phyloP scores from a whole-genome alignment of 2,797 vertebrate species.

The Phrynocephalus vlangalii region DNA sequence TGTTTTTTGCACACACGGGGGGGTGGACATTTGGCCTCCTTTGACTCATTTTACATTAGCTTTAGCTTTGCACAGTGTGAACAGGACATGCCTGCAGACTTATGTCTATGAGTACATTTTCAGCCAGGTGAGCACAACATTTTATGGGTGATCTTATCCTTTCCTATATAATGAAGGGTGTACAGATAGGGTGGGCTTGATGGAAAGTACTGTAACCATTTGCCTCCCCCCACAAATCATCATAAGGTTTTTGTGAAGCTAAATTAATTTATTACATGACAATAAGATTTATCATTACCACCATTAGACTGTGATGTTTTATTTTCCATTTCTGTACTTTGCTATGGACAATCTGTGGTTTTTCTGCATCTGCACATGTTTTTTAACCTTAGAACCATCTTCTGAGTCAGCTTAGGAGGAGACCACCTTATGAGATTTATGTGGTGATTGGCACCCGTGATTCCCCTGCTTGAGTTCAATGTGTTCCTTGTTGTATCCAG shows the following conservation, averaged over 20 bases:
- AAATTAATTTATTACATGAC: not conserved
- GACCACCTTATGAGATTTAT: not conserved
- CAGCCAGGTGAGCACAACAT: not conserved
- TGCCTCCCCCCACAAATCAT: not conserved
- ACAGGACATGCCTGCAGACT: no score
- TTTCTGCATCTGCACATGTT: no score
- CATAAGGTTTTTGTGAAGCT: not conserved
- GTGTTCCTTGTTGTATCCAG: not conserved
- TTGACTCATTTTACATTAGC: no score
- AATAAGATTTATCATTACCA: no score
- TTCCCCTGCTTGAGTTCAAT: not conserved
- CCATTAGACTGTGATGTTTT: no score
- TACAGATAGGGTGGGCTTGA: no score
- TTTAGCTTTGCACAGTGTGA: no score
- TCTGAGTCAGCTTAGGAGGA: not conserved
- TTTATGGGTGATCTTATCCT: not conserved
- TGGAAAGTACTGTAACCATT: no score
- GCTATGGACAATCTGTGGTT: no score
- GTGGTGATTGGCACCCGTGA: not conserved
- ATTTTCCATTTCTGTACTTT: no score
- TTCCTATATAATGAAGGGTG: not conserved
- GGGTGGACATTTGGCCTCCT: no score
- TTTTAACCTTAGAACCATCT: not conserved
- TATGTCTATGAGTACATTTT: not conserved
- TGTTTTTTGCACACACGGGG: no score